Percentiles rank a stretch among this genome's conserved stretches.
phyloP scores from a whole-genome alignment of 2,797 vertebrate species.

The Anableps anableps region DNA sequence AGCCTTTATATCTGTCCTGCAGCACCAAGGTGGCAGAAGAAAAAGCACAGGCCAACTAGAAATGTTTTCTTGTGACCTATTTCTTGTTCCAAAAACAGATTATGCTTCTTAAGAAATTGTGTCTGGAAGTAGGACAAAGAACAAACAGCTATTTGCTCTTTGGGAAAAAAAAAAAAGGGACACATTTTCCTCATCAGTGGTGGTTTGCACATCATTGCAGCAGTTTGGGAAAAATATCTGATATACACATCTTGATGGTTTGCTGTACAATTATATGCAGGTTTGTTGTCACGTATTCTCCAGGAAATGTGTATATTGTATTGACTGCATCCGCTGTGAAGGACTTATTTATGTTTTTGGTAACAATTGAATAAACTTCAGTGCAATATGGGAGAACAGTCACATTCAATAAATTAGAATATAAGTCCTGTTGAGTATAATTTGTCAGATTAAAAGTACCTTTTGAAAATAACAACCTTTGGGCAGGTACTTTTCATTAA shows the following conservation, averaged over 20 bases:
- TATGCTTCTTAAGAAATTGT: background rate
- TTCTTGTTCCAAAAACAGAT: slow-evolving; percentile 3
- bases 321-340: background rate
- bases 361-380: background rate
- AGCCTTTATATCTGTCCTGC: slow-evolving; percentile 28
- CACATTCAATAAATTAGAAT: too few relatives aligned
- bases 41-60: slow-evolving; percentile 31
- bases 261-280: background rate
- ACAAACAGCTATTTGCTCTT: background rate
- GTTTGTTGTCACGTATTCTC: background rate
- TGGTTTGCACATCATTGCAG: background rate
- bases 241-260: background rate
- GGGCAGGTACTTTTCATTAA: too few relatives aligned
- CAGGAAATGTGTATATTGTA: background rate
- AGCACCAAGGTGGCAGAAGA: slow-evolving; percentile 4
- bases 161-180: background rate
- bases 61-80: slow-evolving; percentile 12
- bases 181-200: background rate
- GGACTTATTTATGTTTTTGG: background rate
- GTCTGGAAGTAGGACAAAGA: slow-evolving; percentile 14
- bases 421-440: too few relatives aligned
- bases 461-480: too few relatives aligned
- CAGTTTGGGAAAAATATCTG: background rate
- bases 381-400: too few relatives aligned
- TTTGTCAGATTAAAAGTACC: too few relatives aligned